These are phyloP conservation scores for Heliconius sara DNA, from an alignment of 2,888 invertebrate genomes.

Conservation along the genomic window DNA sequence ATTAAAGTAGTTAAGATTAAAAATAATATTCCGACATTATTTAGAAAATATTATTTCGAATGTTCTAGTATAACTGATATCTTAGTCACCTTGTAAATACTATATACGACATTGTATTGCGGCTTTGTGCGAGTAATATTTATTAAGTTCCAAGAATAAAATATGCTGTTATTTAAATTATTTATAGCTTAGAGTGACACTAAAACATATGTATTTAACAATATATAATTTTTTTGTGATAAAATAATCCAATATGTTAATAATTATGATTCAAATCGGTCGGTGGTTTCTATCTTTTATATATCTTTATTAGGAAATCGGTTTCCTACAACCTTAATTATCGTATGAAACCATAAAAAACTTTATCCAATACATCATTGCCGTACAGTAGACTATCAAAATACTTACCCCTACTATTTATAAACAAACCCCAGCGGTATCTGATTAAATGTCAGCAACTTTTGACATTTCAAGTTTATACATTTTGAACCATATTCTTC, in stretches of 20 bases:
- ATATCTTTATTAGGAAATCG: not conserved
- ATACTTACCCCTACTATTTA: constrained; percentile 20
- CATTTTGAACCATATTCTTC: not conserved
- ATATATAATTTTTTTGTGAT: too few species aligned
- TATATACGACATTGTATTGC: not conserved
- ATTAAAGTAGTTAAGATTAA: too few species aligned
- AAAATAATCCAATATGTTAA: too few species aligned
- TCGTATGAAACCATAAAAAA: not conserved
- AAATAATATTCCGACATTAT: not conserved
- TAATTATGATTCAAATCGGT: too few species aligned
- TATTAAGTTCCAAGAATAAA: not conserved
- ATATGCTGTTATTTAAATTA: not conserved
- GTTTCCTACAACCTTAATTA: not conserved
- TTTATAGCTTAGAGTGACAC: not conserved
- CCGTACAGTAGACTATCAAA: constrained; percentile 11
- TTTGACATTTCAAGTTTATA: constrained; percentile 13
- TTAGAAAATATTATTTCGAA: not conserved
- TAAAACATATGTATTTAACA: too few species aligned
- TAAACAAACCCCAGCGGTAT: constrained; percentile 39
- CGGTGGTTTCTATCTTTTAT: too few species aligned
- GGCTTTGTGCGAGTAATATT: not conserved
- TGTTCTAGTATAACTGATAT: not conserved
- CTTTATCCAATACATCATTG: constrained; percentile 6
- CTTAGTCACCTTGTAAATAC: constrained; percentile 1
- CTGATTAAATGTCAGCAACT: constrained; percentile 46